A percentile compares a stretch with the other conserved stretches of the same genome.
phyloP scores from a whole-genome alignment of 2,888 invertebrate species.

The Anagyrus pseudococci region DNA sequence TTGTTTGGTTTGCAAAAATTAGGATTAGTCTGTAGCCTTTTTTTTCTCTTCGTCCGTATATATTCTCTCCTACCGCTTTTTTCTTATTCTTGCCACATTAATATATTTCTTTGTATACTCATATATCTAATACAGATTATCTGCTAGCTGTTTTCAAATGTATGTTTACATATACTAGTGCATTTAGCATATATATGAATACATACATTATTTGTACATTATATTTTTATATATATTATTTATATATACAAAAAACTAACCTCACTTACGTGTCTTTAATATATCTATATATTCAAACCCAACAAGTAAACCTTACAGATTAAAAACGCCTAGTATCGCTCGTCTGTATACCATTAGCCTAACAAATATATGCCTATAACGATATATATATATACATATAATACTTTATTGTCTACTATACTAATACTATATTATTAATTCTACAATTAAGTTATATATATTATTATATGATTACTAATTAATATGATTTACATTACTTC shows the following conservation, averaged over 20 bases:
- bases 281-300: conserved; percentile 33
- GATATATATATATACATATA: conserved; percentile 29
- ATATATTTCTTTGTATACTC: conserved; percentile 39
- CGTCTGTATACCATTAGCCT: conserved; percentile 30
- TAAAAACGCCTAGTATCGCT: conserved; percentile 36
- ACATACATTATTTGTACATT: conserved; percentile 31
- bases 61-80: conserved; percentile 38
- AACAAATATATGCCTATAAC: conserved; percentile 31
- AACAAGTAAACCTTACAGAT: conserved; percentile 39
- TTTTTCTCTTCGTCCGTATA: conserved; percentile 47
- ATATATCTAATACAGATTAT: conserved; percentile 31
- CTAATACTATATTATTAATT: conserved; percentile 39
- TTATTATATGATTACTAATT: neutral
- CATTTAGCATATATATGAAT: no score
- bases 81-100: conserved; percentile 36
- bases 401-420: conserved; percentile 24
- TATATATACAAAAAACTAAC: conserved; percentile 34
- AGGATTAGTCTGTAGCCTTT: conserved; percentile 57
- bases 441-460: conserved; percentile 35
- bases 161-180: conserved; percentile 30
- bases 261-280: conserved; percentile 34
- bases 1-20: conserved; percentile 58
- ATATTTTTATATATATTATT: conserved; percentile 18
- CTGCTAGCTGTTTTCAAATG: conserved; percentile 30
- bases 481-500: neutral